Evolutionary conservation across 2,113 vertebrate genomes (phyloP), one percentile per base, ranked within the genome.

Genomic region (Caracal caracal): DNA sequence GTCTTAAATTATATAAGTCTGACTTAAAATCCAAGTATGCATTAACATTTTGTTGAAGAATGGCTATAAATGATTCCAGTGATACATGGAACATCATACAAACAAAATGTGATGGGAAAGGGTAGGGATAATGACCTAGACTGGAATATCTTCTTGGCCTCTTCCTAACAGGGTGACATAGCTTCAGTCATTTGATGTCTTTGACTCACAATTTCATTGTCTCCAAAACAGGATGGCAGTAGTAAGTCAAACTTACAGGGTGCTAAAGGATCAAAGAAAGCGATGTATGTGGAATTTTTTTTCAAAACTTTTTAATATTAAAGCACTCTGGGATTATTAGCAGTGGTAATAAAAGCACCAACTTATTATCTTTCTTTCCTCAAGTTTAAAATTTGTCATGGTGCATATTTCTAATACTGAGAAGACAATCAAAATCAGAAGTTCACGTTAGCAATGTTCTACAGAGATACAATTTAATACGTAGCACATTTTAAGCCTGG

Each of bases 371-470:
- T 22, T n/a, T 79, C 53, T 70, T 1, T 1, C 8, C 20, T 66
- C 19, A 87, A 3, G 68, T 79, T 73, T 63, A 73, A 94, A 91
- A 28, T 84, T 53, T 90, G 35, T 65, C 13, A 43, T 2, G 70
- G 2, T 37, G 20, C 35, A 26, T 3, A 53, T 79, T 88, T 94
- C 10, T 93, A 35, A 51, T 94, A 88, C 11, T 53, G 37, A 19
- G 89, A 94, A 93, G 65, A 35, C 19, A 71, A 47, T 47, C 5
- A 1, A 92, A 89, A 94, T 81, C 15, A 88, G 12, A 85, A 97
- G 37, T 28, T 91, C 10, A 56, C 1, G 35, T 93, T 61, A 51
- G 8, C 26, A 79, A 65, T 66, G 3, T 70, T 84, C 51, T 73
- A 10, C 37, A 61, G 35, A 92, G 68, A 49, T 16, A 92, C 49